phyloP scores from a whole-genome alignment of 2,888 invertebrate species.

The Rhamnusium bicolor region DNA sequence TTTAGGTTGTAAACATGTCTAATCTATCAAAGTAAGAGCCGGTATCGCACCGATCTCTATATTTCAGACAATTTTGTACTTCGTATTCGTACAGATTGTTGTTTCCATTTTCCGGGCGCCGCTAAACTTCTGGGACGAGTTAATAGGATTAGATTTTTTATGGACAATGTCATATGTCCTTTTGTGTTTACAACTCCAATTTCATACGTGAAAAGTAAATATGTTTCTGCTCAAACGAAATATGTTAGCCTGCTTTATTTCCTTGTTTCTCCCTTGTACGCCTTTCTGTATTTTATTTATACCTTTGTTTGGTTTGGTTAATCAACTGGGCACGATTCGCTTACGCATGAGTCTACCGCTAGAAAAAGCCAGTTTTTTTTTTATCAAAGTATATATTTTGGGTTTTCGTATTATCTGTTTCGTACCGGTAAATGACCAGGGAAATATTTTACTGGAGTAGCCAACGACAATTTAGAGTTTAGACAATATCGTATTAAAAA shows the following conservation, averaged over 20 bases:
- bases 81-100: slow-evolving; percentile 55
- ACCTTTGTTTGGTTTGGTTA: slow-evolving; percentile 16
- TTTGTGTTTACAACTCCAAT: slow-evolving; percentile 62
- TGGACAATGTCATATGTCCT: slow-evolving; percentile 69
- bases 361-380: background rate
- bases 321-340: background rate
- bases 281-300: slow-evolving; percentile 11
- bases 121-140: slow-evolving; percentile 64
- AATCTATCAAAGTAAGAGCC: slow-evolving; percentile 60
- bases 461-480: too few species aligned
- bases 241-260: slow-evolving; percentile 46
- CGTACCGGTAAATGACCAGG: too few species aligned
- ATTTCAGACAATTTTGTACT: slow-evolving; percentile 54
- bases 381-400: background rate
- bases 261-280: slow-evolving; percentile 35
- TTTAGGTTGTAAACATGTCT: slow-evolving; percentile 58
- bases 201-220: slow-evolving; percentile 63
- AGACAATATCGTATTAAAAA: too few species aligned
- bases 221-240: slow-evolving; percentile 59
- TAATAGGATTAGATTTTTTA: slow-evolving; percentile 72
- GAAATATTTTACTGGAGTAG: too few species aligned
- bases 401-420: too few species aligned
- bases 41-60: slow-evolving; percentile 57
- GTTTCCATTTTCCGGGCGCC: slow-evolving; percentile 63
- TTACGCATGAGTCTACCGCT: background rate